Percentiles rank a stretch among this genome's conserved stretches.
Conservation (phyloP, 2,797 vertebrate genomes). For the Anabacerthia variegaticeps region DNA sequence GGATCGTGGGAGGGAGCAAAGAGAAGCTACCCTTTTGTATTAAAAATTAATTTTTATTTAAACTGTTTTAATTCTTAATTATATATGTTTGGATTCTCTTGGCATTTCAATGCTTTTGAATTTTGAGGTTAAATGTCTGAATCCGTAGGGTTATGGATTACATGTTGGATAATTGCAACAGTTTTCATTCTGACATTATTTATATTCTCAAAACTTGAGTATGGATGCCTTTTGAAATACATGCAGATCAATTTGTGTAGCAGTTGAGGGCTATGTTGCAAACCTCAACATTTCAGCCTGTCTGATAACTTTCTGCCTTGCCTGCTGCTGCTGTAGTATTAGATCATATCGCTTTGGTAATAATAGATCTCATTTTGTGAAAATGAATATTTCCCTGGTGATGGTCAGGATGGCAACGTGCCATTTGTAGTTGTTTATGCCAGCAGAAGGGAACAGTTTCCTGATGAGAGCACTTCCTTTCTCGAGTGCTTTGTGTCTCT, state of each 20-base stretch:
- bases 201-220: background rate
- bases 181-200: background rate
- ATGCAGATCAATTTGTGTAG: background rate
- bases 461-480: slow-evolving; percentile 19
- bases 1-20: background rate
- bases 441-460: slow-evolving; percentile 16
- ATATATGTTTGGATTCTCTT: background rate
- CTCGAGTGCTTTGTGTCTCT: background rate
- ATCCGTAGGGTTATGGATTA: background rate
- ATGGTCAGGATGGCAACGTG: background rate
- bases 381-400: background rate
- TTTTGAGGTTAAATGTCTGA: background rate
- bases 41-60: background rate
- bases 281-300: background rate
- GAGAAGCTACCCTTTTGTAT: background rate
- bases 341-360: background rate
- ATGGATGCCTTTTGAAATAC: background rate
- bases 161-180: background rate
- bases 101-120: background rate
- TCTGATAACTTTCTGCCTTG: background rate
- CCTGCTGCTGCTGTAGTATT: background rate
- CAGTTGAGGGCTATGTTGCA: background rate
- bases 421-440: background rate
- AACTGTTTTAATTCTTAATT: background rate
- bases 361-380: background rate